A percentile compares a stretch with the other conserved stretches of the same genome.
Evolutionary conservation across 2,113 vertebrate species (phyloP).

Genomic region (Amia ocellicauda): DNA sequence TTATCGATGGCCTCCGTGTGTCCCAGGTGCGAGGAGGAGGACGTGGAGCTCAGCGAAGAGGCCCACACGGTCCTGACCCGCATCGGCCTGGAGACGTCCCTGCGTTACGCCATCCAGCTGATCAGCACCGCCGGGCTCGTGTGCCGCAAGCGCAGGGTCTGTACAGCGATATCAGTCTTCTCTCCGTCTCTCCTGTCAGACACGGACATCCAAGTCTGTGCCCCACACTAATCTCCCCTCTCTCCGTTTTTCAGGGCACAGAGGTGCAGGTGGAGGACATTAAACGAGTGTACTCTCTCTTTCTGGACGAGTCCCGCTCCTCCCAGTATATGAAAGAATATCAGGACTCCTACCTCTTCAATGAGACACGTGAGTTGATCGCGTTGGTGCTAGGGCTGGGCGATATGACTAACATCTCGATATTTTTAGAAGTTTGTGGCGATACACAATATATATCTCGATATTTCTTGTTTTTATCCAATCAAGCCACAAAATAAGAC

Average conservation of each 20-base stretch:
- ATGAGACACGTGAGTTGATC: conserved; percentile 79
- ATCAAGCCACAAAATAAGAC: too few relatives aligned
- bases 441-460: too few relatives aligned
- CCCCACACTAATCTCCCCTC: too few relatives aligned
- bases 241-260: conserved; percentile 76
- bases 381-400: too few relatives aligned
- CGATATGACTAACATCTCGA: too few relatives aligned
- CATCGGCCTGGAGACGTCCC: conserved; percentile 83
- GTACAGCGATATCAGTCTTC: neutral
- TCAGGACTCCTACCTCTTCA: conserved; percentile 89
- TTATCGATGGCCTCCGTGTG: neutral
- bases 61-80: conserved; percentile 84
- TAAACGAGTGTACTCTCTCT: conserved; percentile 86
- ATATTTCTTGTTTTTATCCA: too few relatives aligned
- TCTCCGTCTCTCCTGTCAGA: too few relatives aligned
- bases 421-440: too few relatives aligned
- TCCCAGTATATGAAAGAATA: conserved; percentile 94
- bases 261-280: conserved; percentile 92
- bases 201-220: too few relatives aligned
- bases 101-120: conserved; percentile 89
- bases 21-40: conserved; percentile 83
- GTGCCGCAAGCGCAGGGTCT: conserved; percentile 84
- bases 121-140: conserved; percentile 86
- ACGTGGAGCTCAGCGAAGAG: conserved; percentile 86
- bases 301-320: conserved; percentile 83